Conservation (phyloP, 92 coral and sea anemone species). For the Paramuricea clavata region DNA sequence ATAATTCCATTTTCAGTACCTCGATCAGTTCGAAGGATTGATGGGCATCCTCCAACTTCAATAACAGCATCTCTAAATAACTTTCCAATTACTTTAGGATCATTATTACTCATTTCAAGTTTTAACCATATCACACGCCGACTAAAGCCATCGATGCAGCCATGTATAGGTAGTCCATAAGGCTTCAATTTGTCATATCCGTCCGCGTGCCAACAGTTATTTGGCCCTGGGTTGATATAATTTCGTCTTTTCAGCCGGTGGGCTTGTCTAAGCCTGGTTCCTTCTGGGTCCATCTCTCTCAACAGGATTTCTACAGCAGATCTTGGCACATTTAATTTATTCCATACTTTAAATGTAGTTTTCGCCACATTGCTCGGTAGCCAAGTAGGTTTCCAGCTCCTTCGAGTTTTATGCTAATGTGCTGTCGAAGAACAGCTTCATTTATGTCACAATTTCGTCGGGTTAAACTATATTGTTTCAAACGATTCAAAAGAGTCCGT, state of each 20-base stretch:
- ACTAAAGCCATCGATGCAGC: slow-evolving; percentile 47
- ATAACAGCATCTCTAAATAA: slow-evolving; percentile 36
- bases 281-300: slow-evolving; percentile 59
- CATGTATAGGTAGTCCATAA: slow-evolving; percentile 59
- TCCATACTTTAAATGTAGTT: slow-evolving; percentile 57
- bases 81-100: slow-evolving; percentile 40
- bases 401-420: slow-evolving; percentile 44
- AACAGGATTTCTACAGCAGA: slow-evolving; percentile 40
- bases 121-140: slow-evolving; percentile 55
- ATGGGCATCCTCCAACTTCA: slow-evolving; percentile 57
- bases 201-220: slow-evolving; percentile 60
- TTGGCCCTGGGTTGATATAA: slow-evolving; percentile 60
- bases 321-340: slow-evolving; percentile 57
- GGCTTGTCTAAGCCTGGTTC: slow-evolving; percentile 47
- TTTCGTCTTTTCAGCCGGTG: slow-evolving; percentile 57
- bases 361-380: slow-evolving; percentile 67
- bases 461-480: slow-evolving; percentile 38
- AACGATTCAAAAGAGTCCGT: slow-evolving; percentile 44
- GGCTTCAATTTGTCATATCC: slow-evolving; percentile 63
- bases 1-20: slow-evolving; percentile 57
- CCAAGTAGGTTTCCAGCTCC: slow-evolving; percentile 58
- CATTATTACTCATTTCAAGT: slow-evolving; percentile 53
- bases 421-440: slow-evolving; percentile 49
- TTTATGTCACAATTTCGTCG: slow-evolving; percentile 39
- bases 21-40: slow-evolving; percentile 49